Evolutionary conservation across 1,140 invertebrate genomes (phyloP).

Genomic region (Dreissena polymorpha): DNA sequence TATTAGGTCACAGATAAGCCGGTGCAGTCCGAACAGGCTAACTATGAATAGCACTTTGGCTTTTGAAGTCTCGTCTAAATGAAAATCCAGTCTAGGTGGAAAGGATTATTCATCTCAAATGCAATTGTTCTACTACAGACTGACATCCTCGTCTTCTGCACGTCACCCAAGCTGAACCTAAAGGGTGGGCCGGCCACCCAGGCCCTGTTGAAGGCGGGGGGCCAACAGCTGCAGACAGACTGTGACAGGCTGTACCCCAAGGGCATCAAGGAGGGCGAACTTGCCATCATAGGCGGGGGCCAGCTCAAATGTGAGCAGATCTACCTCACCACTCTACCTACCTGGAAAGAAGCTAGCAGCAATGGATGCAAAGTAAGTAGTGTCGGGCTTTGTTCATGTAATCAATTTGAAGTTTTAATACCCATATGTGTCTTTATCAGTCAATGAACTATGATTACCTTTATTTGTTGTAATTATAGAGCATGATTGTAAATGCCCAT

Average conservation of each 20-base stretch:
- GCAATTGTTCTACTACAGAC: slow-evolving; percentile 44
- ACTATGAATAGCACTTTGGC: no score
- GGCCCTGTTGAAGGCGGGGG: slow-evolving; percentile 54
- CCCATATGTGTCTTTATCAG: no score
- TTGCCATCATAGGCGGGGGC: slow-evolving; percentile 58
- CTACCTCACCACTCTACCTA: slow-evolving; percentile 52
- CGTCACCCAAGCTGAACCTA: slow-evolving; percentile 55
- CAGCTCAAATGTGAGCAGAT: slow-evolving; percentile 64
- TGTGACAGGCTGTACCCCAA: slow-evolving; percentile 58
- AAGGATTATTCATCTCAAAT: neutral
- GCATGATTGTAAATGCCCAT: no score
- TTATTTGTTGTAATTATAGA: no score
- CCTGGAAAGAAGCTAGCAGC: slow-evolving; percentile 30
- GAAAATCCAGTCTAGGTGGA: no score
- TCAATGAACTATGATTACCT: no score
- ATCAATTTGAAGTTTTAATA: no score
- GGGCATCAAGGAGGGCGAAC: slow-evolving; percentile 60
- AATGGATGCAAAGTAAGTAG: slow-evolving; percentile 39
- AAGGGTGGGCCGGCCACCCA: slow-evolving; percentile 59
- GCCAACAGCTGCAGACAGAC: slow-evolving; percentile 55
- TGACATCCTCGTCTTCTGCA: slow-evolving; percentile 63
- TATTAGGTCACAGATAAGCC: no score
- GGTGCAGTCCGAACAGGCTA: no score
- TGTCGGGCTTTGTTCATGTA: no score
- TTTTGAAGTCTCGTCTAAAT: no score